These are phyloP conservation scores for Brachirus orientalis DNA, from an alignment of 2,113 vertebrate species.

Conservation along the genomic window DNA sequence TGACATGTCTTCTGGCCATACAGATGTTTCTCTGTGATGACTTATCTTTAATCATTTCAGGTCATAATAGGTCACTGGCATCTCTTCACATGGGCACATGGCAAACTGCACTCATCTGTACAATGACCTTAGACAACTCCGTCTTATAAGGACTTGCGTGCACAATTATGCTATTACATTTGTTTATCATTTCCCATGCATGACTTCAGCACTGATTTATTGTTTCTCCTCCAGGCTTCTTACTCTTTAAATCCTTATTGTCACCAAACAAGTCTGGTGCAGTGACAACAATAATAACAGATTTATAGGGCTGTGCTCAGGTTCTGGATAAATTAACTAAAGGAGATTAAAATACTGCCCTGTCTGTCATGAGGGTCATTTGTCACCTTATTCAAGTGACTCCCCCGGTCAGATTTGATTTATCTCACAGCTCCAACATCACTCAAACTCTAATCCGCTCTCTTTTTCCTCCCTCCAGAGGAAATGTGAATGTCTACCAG, in stretches of 20 bases:
- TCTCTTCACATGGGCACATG: slow-evolving; percentile 35
- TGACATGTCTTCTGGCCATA: slow-evolving; percentile 63
- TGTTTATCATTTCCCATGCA: slow-evolving; percentile 34
- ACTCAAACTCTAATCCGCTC: slow-evolving; percentile 64
- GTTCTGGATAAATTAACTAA: slow-evolving; percentile 55
- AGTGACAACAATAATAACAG: slow-evolving; percentile 27
- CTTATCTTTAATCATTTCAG: slow-evolving; percentile 64
- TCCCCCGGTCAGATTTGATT: slow-evolving; percentile 67
- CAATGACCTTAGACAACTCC: slow-evolving; percentile 58
- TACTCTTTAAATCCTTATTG: slow-evolving; percentile 27
- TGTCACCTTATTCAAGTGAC: slow-evolving; percentile 65
- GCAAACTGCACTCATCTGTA: slow-evolving; percentile 28
- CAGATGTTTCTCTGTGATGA: slow-evolving; percentile 67
- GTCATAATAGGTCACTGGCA: slow-evolving; percentile 52
- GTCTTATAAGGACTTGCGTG: slow-evolving; percentile 19
- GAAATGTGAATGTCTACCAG: slow-evolving; percentile 53
- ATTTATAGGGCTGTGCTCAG: slow-evolving; percentile 26
- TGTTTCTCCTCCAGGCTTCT: slow-evolving; percentile 12
- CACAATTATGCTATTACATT: slow-evolving; percentile 42
- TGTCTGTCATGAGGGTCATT: slow-evolving; percentile 56
- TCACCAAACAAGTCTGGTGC: background rate
- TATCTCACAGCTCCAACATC: slow-evolving; percentile 62
- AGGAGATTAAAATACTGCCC: slow-evolving; percentile 63
- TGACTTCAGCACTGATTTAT: slow-evolving; percentile 10
- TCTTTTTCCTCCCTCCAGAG: slow-evolving; percentile 29